Conservation (phyloP, 2,113 vertebrate species). For the Phyllostomus hastatus region DNA sequence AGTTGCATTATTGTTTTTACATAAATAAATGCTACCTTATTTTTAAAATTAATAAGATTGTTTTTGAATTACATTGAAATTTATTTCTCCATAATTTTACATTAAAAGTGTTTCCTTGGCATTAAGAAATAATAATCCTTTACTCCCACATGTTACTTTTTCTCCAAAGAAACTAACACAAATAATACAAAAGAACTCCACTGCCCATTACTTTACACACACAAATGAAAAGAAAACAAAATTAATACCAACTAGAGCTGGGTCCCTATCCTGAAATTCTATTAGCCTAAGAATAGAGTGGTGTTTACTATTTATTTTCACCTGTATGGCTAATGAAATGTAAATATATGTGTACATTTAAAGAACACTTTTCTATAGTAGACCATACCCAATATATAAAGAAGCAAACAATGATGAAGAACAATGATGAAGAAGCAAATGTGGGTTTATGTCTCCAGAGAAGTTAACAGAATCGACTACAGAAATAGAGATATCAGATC, state of each 20-base stretch:
- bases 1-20: neutral
- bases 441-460: neutral
- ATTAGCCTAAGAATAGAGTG: constrained; percentile 6
- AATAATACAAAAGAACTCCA: neutral
- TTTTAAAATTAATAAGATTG: neutral
- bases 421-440: neutral
- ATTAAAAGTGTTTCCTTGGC: neutral
- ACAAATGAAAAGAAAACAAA: constrained; percentile 58
- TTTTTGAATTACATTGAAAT: neutral
- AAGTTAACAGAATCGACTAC: neutral
- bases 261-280: constrained; percentile 9
- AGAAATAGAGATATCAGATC: neutral
- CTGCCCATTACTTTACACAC: constrained; percentile 27
- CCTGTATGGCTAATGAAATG: constrained; percentile 23
- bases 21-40: neutral
- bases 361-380: constrained; percentile 40
- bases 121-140: constrained; percentile 25
- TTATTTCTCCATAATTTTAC: neutral
- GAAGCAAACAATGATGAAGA: neutral
- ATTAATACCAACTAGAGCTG: constrained; percentile 12
- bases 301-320: constrained; percentile 55
- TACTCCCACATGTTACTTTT: neutral
- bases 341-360: constrained; percentile 25
- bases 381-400: neutral
- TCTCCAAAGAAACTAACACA: constrained; percentile 26